Evolutionary conservation across 2,797 vertebrate genomes (phyloP).

Genomic region (Sphaeramia orbicularis): DNA sequence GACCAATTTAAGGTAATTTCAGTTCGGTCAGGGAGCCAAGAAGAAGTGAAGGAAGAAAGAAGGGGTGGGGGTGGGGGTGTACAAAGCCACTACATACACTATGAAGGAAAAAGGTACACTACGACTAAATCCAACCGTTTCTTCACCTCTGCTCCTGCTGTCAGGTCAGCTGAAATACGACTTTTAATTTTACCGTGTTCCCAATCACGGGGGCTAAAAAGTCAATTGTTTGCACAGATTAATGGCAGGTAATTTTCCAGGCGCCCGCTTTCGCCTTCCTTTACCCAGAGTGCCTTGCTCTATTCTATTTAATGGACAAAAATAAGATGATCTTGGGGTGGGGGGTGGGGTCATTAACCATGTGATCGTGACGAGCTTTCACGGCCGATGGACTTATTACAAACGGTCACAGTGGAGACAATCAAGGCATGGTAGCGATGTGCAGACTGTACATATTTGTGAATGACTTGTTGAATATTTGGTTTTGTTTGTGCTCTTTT

Average conservation of each 20-base stretch:
- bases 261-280: slow-evolving; percentile 55
- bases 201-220: slow-evolving; percentile 35
- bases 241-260: slow-evolving; percentile 77
- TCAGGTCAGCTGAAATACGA: slow-evolving; percentile 73
- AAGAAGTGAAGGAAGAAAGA: slow-evolving; percentile 27
- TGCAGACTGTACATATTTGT: slow-evolving; percentile 72
- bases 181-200: slow-evolving; percentile 73
- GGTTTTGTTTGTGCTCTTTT: slow-evolving; percentile 61
- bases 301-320: slow-evolving; percentile 81
- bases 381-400: too few relatives aligned
- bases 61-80: slow-evolving; percentile 13
- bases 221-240: slow-evolving; percentile 83
- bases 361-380: too few relatives aligned
- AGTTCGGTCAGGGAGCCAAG: slow-evolving; percentile 53
- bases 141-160: slow-evolving; percentile 57
- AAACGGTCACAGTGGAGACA: too few relatives aligned
- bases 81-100: slow-evolving; percentile 13
- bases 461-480: too few relatives aligned
- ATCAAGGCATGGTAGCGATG: too few relatives aligned
- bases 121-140: slow-evolving; percentile 56
- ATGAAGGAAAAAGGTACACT: slow-evolving; percentile 70
- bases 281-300: slow-evolving; percentile 83
- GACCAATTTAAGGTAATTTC: slow-evolving; percentile 68
- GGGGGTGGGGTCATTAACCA: too few relatives aligned
- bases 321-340: too few relatives aligned